Base-by-base conservation (phyloP, 2,113 vertebrate genomes). In the Syngnathoides biaculeatus region DNA sequence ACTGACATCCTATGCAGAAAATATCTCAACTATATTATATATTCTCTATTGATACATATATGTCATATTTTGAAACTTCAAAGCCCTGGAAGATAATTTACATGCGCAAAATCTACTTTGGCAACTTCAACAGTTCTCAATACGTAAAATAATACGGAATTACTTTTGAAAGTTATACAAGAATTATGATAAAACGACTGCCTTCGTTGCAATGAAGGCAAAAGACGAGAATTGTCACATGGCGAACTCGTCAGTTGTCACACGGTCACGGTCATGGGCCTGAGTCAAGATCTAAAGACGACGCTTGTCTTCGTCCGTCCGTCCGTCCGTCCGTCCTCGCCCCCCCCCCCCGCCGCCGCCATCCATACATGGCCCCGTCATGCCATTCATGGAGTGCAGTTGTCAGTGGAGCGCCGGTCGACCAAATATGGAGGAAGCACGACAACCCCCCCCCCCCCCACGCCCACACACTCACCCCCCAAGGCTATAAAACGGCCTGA, bases 371-470 rank as follows among this genome's bases (percentile, higher is more conserved):
- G 79, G 84, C 73, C 72, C 72, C 74, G 81, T 85, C 78, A 82
- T 89, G 93, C 94, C 94, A 93, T 94, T 93, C 94, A 95, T 93
- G 94, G 94, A 91, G 87, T 85, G 87, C 65, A 75, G 82, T 85
- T 88, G 82, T 92, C 88, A 82, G 86, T 80, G 88, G 84, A 74
- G 91, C 86, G 78, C 86, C 81, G 75, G 81, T 81, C 79, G 81
- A 91, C 94, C 94, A 95, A 95, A 95, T 94, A 94, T 92, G 93
- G 93, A 91, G 71, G 93, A 86, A 57, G 26, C 26, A 30, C 55
- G 30, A 13, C 55, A 26, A 26, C 55, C 55, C 67, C 19, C 13
- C 74, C 84, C 63, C 3, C 73, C 80, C 63, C 69, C 55, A 64
- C 19, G 9, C 71, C 47, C n/a, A n/a, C n/a, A n/a, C n/a, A n/a